phyloP scores from a whole-genome alignment of 1,140 invertebrate genomes.

The Oryzaephilus surinamensis region DNA sequence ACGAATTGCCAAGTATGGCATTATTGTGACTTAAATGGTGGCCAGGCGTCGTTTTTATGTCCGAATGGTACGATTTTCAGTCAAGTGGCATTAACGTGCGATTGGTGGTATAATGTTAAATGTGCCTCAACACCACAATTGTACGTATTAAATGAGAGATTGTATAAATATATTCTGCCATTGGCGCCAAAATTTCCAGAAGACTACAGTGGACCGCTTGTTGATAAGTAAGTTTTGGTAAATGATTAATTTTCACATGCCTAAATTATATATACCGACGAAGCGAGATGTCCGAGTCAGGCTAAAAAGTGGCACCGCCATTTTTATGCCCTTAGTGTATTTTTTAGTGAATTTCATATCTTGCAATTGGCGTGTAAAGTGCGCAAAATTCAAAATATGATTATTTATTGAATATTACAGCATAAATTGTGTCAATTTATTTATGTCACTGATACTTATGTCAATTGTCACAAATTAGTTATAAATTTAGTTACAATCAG shows the following conservation, averaged over 20 bases:
- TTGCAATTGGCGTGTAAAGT: too few relatives aligned
- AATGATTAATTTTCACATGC: neutral
- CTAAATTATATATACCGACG: too few relatives aligned
- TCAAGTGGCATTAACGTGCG: constrained; percentile 73
- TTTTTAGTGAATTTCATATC: too few relatives aligned
- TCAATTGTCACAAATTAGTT: too few relatives aligned
- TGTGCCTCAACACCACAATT: constrained; percentile 71
- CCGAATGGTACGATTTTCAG: constrained; percentile 87
- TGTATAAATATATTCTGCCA: constrained; percentile 79
- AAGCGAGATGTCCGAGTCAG: too few relatives aligned
- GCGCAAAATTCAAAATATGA: too few relatives aligned
- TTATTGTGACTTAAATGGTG: constrained; percentile 83
- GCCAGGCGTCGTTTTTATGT: constrained; percentile 81
- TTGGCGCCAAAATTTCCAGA: constrained; percentile 77
- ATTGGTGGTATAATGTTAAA: constrained; percentile 88
- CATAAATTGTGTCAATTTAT: too few relatives aligned
- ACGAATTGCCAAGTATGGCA: constrained; percentile 62
- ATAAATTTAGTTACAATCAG: too few relatives aligned
- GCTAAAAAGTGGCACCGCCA: too few relatives aligned
- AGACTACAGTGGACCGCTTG: constrained; percentile 73
- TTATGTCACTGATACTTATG: too few relatives aligned
- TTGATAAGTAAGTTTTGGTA: constrained; percentile 53
- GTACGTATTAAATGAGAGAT: constrained; percentile 76
- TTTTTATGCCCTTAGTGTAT: too few relatives aligned
- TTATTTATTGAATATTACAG: too few relatives aligned